phyloP scores from a whole-genome alignment of 35 echinoderm and acorn worm species.

The Lytechinus pictus region DNA sequence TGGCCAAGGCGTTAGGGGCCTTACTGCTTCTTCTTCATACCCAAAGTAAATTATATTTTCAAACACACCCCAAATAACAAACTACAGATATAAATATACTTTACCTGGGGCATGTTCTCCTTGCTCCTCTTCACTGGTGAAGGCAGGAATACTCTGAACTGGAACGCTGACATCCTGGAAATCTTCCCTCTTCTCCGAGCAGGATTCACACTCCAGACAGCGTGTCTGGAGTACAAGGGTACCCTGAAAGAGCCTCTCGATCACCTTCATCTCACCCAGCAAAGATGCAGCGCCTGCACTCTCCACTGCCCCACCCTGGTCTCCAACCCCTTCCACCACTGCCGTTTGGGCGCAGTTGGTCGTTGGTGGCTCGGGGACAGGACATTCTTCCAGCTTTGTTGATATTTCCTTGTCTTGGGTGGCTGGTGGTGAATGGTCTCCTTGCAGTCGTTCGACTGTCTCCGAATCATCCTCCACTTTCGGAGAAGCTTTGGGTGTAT shows the following conservation, averaged over 20 bases:
- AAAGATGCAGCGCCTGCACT: not conserved
- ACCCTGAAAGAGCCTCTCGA: conserved; percentile 84
- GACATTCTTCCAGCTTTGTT: not conserved
- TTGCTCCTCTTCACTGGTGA: conserved; percentile 45
- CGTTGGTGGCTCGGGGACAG: not conserved
- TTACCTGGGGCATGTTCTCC: conserved; percentile 54
- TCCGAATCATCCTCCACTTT: not conserved
- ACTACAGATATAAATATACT: not conserved
- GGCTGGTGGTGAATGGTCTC: not conserved
- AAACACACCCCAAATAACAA: no score
- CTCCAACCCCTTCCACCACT: not conserved
- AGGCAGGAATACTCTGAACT: conserved; percentile 62
- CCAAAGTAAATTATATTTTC: no score
- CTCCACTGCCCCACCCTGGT: not conserved
- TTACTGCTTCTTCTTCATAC: no score
- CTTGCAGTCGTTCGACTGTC: not conserved
- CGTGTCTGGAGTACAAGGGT: conserved; percentile 73
- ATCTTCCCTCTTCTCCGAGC: conserved; percentile 85
- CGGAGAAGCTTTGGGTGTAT: not conserved
- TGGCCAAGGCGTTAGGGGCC: no score
- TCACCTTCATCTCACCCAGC: conserved; percentile 28
- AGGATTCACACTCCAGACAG: conserved; percentile 91
- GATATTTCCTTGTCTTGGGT: not conserved
- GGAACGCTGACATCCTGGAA: conserved; percentile 96
- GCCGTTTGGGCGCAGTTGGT: not conserved